Percentiles rank a stretch among this genome's conserved stretches.
phyloP scores from a whole-genome alignment of 2,113 vertebrate species.

The Trinectes maculatus region DNA sequence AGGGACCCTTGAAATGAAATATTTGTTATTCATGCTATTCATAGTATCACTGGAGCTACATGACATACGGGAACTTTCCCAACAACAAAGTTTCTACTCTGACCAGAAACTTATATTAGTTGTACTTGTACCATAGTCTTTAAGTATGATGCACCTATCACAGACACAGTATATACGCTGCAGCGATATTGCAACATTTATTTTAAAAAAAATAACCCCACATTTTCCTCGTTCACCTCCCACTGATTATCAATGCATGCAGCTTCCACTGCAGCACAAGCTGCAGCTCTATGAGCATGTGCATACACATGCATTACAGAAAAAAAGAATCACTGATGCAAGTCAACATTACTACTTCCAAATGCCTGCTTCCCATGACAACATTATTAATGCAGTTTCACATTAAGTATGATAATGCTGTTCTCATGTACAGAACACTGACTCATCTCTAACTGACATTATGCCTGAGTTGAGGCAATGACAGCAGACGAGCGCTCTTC shows the following conservation, averaged over 20 bases:
- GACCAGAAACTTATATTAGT: neutral
- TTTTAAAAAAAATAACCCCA: constrained; percentile 1
- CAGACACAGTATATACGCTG: neutral
- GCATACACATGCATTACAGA: no score
- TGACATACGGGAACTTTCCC: neutral
- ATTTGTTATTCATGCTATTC: neutral
- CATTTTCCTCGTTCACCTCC: neutral
- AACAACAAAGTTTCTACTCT: neutral
- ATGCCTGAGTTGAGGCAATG: constrained; percentile 25
- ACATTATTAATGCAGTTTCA: constrained; percentile 48
- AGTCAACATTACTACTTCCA: constrained; percentile 23
- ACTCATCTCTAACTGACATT: constrained; percentile 53
- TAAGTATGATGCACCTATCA: neutral
- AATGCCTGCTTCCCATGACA: constrained; percentile 30
- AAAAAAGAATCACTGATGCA: no score
- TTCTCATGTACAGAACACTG: constrained; percentile 51
- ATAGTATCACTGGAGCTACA: neutral
- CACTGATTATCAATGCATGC: neutral
- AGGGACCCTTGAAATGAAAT: neutral
- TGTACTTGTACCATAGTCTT: neutral
- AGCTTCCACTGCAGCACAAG: no score
- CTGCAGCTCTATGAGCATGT: no score
- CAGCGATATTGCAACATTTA: neutral
- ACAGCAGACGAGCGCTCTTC: constrained; percentile 34
- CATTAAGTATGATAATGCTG: constrained; percentile 65